Conservation (phyloP, 2,888 invertebrate species). For the Drosophila merina region DNA sequence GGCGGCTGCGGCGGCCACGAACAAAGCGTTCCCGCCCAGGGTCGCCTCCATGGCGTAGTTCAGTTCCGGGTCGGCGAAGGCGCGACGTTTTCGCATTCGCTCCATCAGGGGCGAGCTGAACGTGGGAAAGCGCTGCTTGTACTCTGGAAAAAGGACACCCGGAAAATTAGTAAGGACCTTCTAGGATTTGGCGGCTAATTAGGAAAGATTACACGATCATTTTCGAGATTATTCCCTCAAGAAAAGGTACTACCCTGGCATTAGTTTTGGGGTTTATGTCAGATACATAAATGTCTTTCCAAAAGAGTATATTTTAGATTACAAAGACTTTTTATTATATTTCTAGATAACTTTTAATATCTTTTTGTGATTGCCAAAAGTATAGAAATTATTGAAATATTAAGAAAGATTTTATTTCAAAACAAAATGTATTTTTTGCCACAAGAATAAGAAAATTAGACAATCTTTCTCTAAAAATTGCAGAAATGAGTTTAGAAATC, state of each 20-base stretch:
- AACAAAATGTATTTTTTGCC: no score
- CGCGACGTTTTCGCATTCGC: conserved; percentile 84
- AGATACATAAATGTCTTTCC: no score
- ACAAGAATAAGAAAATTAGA: background rate
- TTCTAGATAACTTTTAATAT: no score
- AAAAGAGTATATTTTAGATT: no score
- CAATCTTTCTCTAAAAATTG: background rate
- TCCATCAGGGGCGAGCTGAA: conserved; percentile 82
- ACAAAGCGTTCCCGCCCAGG: conserved; percentile 52
- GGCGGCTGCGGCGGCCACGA: conserved; percentile 47
- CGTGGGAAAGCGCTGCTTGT: conserved; percentile 80
- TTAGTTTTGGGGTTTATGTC: background rate
- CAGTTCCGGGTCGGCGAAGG: conserved; percentile 85
- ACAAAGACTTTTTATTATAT: no score
- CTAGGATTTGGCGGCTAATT: background rate
- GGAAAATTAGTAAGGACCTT: conserved; percentile 16
- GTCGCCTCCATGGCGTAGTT: conserved; percentile 82
- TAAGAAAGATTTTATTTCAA: no score
- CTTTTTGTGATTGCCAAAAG: no score
- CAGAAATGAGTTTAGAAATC: background rate
- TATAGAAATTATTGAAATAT: no score
- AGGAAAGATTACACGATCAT: conserved; percentile 17
- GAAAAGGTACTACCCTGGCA: conserved; percentile 33
- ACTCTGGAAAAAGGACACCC: conserved; percentile 70
- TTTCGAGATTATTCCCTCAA: conserved; percentile 58